Conservation (phyloP, 2,113 vertebrate species). For the Oxygymnocypris stewartii region DNA sequence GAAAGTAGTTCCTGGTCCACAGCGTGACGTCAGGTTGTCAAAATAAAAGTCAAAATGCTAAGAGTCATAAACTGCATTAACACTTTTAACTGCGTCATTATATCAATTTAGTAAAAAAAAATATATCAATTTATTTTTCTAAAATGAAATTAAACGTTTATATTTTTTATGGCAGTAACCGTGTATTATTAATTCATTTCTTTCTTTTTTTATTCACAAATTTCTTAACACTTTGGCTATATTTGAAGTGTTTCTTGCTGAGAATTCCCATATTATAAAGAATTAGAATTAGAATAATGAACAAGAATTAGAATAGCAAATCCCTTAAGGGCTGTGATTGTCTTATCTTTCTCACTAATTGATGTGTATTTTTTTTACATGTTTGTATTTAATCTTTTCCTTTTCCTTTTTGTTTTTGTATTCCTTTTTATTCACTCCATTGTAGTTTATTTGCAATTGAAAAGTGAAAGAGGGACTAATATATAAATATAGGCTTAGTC, state of each 20-base stretch:
- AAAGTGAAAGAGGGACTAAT: background rate
- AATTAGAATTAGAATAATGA: background rate
- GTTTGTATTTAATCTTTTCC: background rate
- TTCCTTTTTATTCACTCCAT: too few species aligned
- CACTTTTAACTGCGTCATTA: background rate
- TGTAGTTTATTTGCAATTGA: background rate
- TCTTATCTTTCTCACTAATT: background rate
- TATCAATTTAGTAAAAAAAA: background rate
- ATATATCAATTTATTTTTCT: background rate
- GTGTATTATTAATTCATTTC: background rate
- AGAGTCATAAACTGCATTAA: background rate
- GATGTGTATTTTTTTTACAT: background rate
- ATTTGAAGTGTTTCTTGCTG: background rate
- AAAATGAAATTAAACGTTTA: background rate
- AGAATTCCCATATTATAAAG: background rate
- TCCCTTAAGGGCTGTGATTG: background rate
- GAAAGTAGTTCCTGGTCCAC: conserved; percentile 70
- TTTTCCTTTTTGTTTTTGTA: too few species aligned
- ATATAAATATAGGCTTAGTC: too few species aligned
- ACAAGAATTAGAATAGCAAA: background rate
- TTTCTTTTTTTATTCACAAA: background rate
- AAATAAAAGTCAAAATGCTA: conserved; percentile 47
- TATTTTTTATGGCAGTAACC: background rate
- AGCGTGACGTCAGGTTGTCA: conserved; percentile 47
- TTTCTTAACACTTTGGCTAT: background rate